Percentiles rank a stretch among this genome's conserved stretches.
phyloP scores from a whole-genome alignment of 2,113 vertebrate species.

The Notiomystis cincta region DNA sequence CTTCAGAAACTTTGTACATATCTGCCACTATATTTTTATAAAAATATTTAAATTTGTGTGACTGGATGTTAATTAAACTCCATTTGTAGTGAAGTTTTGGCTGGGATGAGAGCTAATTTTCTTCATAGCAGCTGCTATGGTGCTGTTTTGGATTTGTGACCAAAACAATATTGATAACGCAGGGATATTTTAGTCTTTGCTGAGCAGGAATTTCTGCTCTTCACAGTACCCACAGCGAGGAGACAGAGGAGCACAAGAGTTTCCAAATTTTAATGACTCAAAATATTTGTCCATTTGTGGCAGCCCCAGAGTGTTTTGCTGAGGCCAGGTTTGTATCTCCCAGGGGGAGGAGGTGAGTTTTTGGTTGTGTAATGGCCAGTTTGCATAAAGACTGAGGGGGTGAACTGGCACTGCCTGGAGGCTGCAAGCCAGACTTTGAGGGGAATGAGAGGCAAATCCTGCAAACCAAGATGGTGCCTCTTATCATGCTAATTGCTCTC shows the following conservation, averaged over 20 bases:
- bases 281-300: not conserved
- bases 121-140: not conserved
- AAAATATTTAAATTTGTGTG: not conserved
- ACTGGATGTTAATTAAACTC: not conserved
- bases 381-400: not conserved
- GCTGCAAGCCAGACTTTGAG: not conserved
- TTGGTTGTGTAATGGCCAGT: not conserved
- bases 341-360: not conserved
- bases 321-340: not conserved
- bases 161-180: not conserved
- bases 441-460: not conserved
- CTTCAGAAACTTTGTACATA: not conserved
- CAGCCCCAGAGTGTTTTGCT: not conserved
- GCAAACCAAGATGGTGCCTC: not conserved
- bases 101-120: not conserved
- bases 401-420: not conserved
- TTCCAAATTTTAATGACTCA: not conserved
- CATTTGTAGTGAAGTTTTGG: not conserved
- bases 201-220: not conserved
- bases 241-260: fast-evolving
- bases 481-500: not conserved
- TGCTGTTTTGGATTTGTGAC: not conserved
- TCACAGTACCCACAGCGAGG: fast-evolving
- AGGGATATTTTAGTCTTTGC: fast-evolving
- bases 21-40: not conserved